Evolutionary conservation across 2,888 invertebrate species (phyloP).

Genomic region (Archaeoteleia sp.): DNA sequence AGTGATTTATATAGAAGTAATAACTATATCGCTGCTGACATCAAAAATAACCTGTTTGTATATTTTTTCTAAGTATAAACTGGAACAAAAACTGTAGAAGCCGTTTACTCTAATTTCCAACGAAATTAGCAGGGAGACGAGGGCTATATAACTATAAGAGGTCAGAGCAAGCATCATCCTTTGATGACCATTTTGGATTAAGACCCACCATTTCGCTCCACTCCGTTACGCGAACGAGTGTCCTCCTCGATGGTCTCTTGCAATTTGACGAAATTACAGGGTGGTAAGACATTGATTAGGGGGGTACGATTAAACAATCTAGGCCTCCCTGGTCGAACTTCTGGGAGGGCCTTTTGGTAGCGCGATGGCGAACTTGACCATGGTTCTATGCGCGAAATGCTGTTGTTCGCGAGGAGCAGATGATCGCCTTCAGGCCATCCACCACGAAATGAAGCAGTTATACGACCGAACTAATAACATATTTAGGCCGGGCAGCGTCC

Average conservation of each 20-base stretch:
- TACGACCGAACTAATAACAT: conserved; percentile 75
- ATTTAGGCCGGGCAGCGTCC: conserved; percentile 71
- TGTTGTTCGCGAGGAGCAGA: conserved; percentile 63
- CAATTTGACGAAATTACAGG: conserved; percentile 73
- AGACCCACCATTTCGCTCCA: conserved; percentile 59
- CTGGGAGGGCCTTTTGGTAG: conserved; percentile 69
- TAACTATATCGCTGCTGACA: conserved; percentile 30
- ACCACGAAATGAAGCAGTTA: conserved; percentile 75
- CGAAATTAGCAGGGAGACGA: conserved; percentile 26
- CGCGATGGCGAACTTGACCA: conserved; percentile 49
- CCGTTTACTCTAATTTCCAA: conserved; percentile 42
- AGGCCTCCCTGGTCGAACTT: conserved; percentile 73
- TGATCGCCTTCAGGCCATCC: conserved; percentile 73
- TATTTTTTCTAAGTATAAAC: conserved; percentile 26
- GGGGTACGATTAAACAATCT: conserved; percentile 74
- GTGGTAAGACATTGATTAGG: conserved; percentile 71
- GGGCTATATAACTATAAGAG: conserved; percentile 18
- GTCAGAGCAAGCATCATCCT: conserved; percentile 17
- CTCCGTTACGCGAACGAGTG: conserved; percentile 56
- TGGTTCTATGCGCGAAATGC: conserved; percentile 61
- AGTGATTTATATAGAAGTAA: conserved; percentile 24
- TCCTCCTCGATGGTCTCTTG: conserved; percentile 59
- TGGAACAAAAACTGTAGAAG: conserved; percentile 36
- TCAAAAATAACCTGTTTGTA: conserved; percentile 30
- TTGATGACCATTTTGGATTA: conserved; percentile 60